These are phyloP conservation scores for Nanorana parkeri DNA, from an alignment of 2,113 vertebrate species.

Conservation along the genomic window DNA sequence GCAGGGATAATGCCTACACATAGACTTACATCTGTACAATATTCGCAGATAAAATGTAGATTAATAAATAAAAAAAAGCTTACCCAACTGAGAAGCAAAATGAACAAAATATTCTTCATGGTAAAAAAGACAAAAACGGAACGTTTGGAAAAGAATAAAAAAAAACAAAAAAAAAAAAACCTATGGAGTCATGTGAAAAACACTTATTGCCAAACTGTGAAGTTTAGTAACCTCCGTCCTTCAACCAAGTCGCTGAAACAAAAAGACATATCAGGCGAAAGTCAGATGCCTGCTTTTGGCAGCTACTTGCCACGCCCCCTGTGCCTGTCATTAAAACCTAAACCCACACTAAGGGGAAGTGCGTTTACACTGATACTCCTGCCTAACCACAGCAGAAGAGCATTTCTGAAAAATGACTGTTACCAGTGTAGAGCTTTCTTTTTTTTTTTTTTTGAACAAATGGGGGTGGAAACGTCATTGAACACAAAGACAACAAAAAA, in stretches of 20 bases:
- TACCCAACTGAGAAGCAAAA: conserved; percentile 36
- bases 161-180: background rate
- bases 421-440: too few species aligned
- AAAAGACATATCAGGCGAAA: too few species aligned
- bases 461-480: background rate
- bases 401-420: conserved; percentile 41
- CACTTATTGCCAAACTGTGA: background rate
- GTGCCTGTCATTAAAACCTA: background rate
- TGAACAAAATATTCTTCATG: background rate
- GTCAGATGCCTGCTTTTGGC: too few species aligned
- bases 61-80: background rate
- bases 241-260: too few species aligned
- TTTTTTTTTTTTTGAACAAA: too few species aligned
- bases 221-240: too few species aligned
- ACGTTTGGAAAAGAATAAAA: too few species aligned
- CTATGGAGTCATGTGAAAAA: background rate
- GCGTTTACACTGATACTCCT: background rate
- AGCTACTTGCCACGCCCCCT: background rate
- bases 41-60: background rate
- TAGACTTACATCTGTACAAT: too few species aligned
- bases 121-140: background rate
- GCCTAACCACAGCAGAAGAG: conserved; percentile 22
- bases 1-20: too few species aligned
- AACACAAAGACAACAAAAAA: too few species aligned
- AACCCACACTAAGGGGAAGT: conserved; percentile 39